Evolutionary conservation across 2,113 vertebrate genomes (phyloP), one percentile per base, ranked within the genome.

Genomic region (Mastomys coucha): DNA sequence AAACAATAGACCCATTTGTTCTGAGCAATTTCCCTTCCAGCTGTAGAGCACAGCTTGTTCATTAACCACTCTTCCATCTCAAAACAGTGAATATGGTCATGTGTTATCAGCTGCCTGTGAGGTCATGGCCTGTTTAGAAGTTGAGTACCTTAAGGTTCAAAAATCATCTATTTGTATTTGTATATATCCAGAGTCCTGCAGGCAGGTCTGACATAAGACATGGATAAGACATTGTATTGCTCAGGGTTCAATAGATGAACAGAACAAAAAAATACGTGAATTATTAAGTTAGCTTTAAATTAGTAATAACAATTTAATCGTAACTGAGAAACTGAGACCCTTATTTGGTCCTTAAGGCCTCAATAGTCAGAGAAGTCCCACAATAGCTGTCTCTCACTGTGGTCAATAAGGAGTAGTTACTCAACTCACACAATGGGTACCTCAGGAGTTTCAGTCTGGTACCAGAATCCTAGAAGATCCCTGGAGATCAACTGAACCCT

Each of bases 51-150:
- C 7, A 53, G 33, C 56, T 89, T 9, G 24, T 28, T 10, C 1
- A 26, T n/a, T 26, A 10, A 7, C 11, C 9, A 31, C 2, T 63
- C 33, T 56, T 5, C 4, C 16, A 22, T 45, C 4, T 13, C 31
- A 2, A 53, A 45, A 20, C 33, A 13, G 1, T 14, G 31, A 73
- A 26, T 2, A 1, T 56, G 36, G 0, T 17, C 0, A 0, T 5
- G 2, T 72, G 14, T 28, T 49, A 76, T 73, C 36, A 19, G 9
- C 60, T 58, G 1, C 69, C n/a, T 51, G 17, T 22, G 45, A 73
- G 33, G 11, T 4, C 51, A 0, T 56, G 80, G 10, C 11, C n/a
- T 17, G n/a, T 22, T 63, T 63, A 45, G 16, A 3, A 14, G 36
- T 28, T 42, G 36, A 95, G 16, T 67, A n/a, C 5, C 69, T 81